Percentiles rank a stretch among this genome's conserved stretches.
Evolutionary conservation across 2,888 invertebrate species (phyloP).

Genomic region (Brachypalpus laphriformis): DNA sequence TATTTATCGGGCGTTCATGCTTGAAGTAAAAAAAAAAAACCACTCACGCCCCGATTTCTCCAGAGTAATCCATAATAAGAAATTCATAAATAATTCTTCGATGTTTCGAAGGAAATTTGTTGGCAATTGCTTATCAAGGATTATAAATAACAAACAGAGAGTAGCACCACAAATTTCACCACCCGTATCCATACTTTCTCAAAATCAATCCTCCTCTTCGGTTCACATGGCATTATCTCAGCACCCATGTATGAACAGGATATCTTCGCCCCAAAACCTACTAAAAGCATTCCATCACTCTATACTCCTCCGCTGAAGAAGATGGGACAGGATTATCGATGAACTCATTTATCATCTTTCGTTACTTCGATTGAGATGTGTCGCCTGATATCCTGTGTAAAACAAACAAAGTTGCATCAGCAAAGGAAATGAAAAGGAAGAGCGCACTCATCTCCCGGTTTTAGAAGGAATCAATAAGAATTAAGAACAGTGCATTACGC

Average conservation of each 20-base stretch:
- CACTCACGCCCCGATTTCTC: too few relatives aligned
- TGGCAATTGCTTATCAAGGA: constrained; percentile 53
- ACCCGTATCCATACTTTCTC: too few relatives aligned
- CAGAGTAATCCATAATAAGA: constrained; percentile 22
- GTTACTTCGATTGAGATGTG: constrained; percentile 51
- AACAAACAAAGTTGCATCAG: constrained; percentile 20
- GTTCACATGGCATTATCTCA: not conserved
- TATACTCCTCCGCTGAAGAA: constrained; percentile 9
- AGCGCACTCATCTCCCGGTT: not conserved
- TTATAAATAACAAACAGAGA: constrained; percentile 38
- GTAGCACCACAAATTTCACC: too few relatives aligned
- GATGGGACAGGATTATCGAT: constrained; percentile 60
- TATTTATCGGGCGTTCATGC: constrained; percentile 24
- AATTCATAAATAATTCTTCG: constrained; percentile 34
- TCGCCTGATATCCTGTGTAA: constrained; percentile 50
- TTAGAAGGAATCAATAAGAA: constrained; percentile 25
- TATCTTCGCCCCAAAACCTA: constrained; percentile 9
- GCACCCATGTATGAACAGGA: constrained; percentile 21
- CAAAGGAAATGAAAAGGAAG: not conserved
- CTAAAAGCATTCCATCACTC: constrained; percentile 69
- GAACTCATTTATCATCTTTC: constrained; percentile 71
- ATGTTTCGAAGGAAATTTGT: constrained; percentile 21
- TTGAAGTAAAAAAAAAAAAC: constrained; percentile 2
- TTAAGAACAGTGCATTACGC: constrained; percentile 40
- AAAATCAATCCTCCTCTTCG: not conserved